Conservation (phyloP, 2,888 invertebrate species). For the Margaritifera margaritifera region DNA sequence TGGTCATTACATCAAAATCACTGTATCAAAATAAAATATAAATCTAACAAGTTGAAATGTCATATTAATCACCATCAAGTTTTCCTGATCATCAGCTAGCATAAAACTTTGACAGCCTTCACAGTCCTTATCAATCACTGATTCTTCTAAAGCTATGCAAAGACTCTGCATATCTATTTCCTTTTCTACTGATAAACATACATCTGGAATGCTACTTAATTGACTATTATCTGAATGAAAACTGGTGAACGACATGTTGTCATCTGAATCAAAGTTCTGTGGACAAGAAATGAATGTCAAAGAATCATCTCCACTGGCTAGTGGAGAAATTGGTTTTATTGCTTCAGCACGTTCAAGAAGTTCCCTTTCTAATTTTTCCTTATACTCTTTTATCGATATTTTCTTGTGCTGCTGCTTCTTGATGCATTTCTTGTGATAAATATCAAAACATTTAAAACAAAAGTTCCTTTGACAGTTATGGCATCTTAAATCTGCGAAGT, state of each 20-base stretch:
- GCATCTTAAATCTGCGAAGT: constrained; percentile 71
- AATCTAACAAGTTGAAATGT: not conserved
- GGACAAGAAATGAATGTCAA: constrained; percentile 65
- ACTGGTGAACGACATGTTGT: constrained; percentile 49
- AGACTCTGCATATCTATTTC: constrained; percentile 35
- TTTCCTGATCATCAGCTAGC: constrained; percentile 69
- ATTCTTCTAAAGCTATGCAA: constrained; percentile 41
- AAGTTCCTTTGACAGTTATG: constrained; percentile 64
- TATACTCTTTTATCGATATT: constrained; percentile 46
- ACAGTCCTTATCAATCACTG: constrained; percentile 42
- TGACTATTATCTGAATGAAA: constrained; percentile 53
- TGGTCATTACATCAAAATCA: too few relatives aligned
- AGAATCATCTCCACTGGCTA: constrained; percentile 51
- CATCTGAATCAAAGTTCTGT: constrained; percentile 39
- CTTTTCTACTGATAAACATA: constrained; percentile 38
- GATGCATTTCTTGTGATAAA: constrained; percentile 48
- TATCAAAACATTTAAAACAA: constrained; percentile 69
- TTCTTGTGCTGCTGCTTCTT: constrained; percentile 41
- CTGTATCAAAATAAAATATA: too few relatives aligned
- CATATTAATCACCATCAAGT: constrained; percentile 57
- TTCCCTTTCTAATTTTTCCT: constrained; percentile 34
- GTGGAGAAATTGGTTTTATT: constrained; percentile 60
- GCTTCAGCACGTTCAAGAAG: constrained; percentile 15
- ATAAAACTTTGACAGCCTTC: constrained; percentile 63
- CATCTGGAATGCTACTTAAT: constrained; percentile 51